These are phyloP conservation scores for Strix occidentalis DNA, from an alignment of 2,797 vertebrate genomes.

Conservation along the genomic window DNA sequence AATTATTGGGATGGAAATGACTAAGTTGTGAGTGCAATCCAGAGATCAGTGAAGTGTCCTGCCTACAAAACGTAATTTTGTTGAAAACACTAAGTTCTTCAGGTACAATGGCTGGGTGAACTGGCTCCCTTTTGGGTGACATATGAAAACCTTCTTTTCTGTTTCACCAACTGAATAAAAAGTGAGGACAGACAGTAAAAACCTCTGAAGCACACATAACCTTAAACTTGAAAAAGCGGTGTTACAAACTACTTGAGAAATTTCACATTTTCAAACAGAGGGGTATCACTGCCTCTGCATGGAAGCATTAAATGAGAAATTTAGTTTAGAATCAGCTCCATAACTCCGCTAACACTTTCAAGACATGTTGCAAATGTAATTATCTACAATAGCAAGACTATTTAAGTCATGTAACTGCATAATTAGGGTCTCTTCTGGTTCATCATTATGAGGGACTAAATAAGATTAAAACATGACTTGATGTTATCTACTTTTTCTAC, in stretches of 20 bases:
- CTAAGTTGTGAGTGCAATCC: not conserved
- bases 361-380: slow-evolving; percentile 35
- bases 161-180: not conserved
- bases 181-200: not conserved
- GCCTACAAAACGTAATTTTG: not conserved
- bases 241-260: not conserved
- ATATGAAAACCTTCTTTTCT: not conserved
- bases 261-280: not conserved
- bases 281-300: not conserved
- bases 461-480: slow-evolving; percentile 16
- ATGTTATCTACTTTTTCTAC: slow-evolving; percentile 21
- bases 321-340: not conserved
- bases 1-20: not conserved
- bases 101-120: not conserved
- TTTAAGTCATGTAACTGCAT: slow-evolving; percentile 46
- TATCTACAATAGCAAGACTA: slow-evolving; percentile 17
- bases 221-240: not conserved
- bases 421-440: slow-evolving; percentile 60
- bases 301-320: not conserved
- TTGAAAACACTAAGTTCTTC: not conserved
- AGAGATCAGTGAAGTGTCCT: not conserved
- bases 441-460: slow-evolving; percentile 29
- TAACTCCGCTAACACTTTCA: not conserved
- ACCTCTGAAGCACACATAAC: not conserved
- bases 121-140: not conserved